Percentiles rank a stretch among this genome's conserved stretches.
Evolutionary conservation across 1,140 invertebrate genomes (phyloP).

Genomic region (Gryllus bimaculatus): DNA sequence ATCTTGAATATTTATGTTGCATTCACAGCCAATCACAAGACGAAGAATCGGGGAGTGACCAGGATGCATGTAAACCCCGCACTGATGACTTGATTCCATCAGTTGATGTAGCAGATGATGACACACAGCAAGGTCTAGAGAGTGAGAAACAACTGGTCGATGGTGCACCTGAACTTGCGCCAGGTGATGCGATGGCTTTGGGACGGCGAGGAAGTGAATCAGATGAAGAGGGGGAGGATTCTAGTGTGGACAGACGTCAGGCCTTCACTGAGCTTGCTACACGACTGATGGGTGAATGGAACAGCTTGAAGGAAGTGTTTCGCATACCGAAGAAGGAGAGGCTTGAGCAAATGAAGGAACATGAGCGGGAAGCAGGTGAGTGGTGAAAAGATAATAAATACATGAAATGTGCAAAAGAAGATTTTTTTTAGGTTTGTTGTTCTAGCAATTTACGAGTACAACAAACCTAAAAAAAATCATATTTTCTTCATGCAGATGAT

Average conservation of each 20-base stretch:
- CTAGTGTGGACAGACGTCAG: conserved; percentile 17
- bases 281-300: conserved; percentile 64
- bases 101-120: conserved; percentile 16
- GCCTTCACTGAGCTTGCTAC: conserved; percentile 43
- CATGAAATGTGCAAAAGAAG: background rate
- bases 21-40: conserved; percentile 17
- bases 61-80: conserved; percentile 11
- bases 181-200: conserved; percentile 12
- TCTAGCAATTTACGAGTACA: background rate
- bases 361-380: conserved; percentile 72
- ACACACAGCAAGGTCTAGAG: conserved; percentile 14
- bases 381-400: background rate
- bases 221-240: conserved; percentile 24
- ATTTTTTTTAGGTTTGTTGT: too few relatives aligned
- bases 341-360: conserved; percentile 86
- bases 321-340: conserved; percentile 92
- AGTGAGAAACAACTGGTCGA: conserved; percentile 18
- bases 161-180: background rate
- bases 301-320: conserved; percentile 77
- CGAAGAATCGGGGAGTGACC: conserved; percentile 18
- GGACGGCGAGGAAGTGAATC: conserved; percentile 26
- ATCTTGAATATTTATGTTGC: background rate
- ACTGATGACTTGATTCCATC: conserved; percentile 9
- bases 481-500: too few relatives aligned
- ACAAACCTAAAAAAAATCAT: background rate